Percentiles rank a stretch among this genome's conserved stretches.
Evolutionary conservation across 2,888 invertebrate genomes (phyloP).

Genomic region (Lochmaea capreae): DNA sequence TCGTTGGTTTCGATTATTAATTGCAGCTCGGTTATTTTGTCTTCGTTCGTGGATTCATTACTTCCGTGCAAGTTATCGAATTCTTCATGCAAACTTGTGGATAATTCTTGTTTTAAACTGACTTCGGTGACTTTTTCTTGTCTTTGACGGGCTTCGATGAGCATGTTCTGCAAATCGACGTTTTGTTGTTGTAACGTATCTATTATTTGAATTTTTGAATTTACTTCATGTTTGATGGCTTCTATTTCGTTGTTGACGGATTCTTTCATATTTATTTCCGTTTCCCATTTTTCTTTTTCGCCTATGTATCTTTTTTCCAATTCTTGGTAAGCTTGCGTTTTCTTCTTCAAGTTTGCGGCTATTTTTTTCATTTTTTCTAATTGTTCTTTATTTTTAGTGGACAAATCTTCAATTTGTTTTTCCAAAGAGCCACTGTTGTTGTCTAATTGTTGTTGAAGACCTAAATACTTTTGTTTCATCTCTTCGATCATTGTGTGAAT

Average conservation of each 20-base stretch:
- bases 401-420: conserved; percentile 66
- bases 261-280: conserved; percentile 56
- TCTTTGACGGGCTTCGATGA: conserved; percentile 50
- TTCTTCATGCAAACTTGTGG: conserved; percentile 53
- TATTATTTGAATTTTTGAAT: conserved; percentile 55
- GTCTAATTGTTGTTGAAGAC: conserved; percentile 60
- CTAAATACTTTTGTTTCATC: conserved; percentile 61
- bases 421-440: conserved; percentile 58
- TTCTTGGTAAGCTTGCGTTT: conserved; percentile 73
- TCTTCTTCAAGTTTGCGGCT: conserved; percentile 81
- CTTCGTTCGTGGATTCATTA: conserved; percentile 65
- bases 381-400: conserved; percentile 76
- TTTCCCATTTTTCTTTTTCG: conserved; percentile 59
- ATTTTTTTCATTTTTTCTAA: conserved; percentile 83
- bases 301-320: conserved; percentile 68
- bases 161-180: conserved; percentile 58
- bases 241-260: conserved; percentile 37
- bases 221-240: conserved; percentile 41
- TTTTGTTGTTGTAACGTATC: conserved; percentile 61
- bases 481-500: conserved; percentile 60
- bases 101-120: conserved; percentile 56
- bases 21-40: conserved; percentile 80
- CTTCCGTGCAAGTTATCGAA: conserved; percentile 42
- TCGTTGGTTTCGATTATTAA: conserved; percentile 80
- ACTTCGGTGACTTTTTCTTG: conserved; percentile 58